Conservation (phyloP, 92 coral and sea anemone species). For the Umimayanthus kanabou region DNA sequence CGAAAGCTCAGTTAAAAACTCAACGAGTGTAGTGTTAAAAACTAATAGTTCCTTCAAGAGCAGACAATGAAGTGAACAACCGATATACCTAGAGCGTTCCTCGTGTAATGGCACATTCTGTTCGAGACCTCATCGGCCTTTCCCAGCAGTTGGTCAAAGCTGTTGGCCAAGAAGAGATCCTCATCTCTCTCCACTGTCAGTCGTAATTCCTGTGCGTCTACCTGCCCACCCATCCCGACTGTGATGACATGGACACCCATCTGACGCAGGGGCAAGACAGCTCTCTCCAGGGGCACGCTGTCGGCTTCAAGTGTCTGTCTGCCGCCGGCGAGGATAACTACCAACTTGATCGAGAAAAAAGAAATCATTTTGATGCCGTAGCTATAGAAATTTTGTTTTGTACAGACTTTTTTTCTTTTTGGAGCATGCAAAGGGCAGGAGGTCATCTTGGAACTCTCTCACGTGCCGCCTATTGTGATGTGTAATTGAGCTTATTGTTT, state of each 20-base stretch:
- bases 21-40: no score
- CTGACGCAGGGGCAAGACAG: background rate
- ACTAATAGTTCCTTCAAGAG: no score
- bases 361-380: background rate
- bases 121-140: constrained; percentile 14
- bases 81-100: background rate
- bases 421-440: no score
- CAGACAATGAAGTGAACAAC: no score
- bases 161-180: constrained; percentile 29
- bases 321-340: constrained; percentile 26
- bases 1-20: no score
- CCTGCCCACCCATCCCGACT: constrained; percentile 17
- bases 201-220: constrained; percentile 18
- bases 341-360: constrained; percentile 3
- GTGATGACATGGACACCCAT: constrained; percentile 28
- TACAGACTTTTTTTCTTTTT: no score
- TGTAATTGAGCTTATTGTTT: no score
- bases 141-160: background rate
- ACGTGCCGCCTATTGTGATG: no score
- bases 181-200: constrained; percentile 33
- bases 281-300: constrained; percentile 33
- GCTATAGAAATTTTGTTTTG: background rate
- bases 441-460: no score
- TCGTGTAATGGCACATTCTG: constrained; percentile 27
- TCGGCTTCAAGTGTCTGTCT: constrained; percentile 22